Base-by-base conservation (phyloP, 2,888 invertebrate species). In the Hydrotaea diabolus region DNA sequence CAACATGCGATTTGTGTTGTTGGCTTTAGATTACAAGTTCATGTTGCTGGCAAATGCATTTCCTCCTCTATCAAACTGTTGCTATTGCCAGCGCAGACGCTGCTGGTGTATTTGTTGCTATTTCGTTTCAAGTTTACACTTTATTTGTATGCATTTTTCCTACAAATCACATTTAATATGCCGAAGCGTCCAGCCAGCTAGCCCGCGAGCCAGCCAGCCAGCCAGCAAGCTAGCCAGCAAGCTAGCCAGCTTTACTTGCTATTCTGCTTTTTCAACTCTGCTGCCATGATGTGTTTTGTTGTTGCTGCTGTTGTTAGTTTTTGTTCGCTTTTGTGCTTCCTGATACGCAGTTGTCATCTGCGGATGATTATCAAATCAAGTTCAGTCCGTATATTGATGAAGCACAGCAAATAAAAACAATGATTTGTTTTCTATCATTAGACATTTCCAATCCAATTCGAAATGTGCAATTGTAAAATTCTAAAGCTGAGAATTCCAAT, bases 291-390 rank as follows among this genome's bases (percentile, higher is more conserved):
- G n/a, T n/a, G n/a, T 36, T 36, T n/a, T 17, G 3, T 1, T 1
- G 5, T 4, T 21, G 9, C 17, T 53, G 53, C 1, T 21, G 11
- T 9, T 57, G 57, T 9, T 23, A n/a, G 57, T 9, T 7, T 4
- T 13, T 11, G 15, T 23, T 39, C 23, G 43, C 46, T 46, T 39
- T 69, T 23, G 15, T 59, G 85, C 82, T 85, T 85, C 85, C 85
- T 85, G 85, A 82, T 85, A 85, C 85, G 85, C 85, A 82, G 85
- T 85, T 85, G 85, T 85, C 85, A 80, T 85, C 85, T 85, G 82
- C 73, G 82, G 82, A 85, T 82, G 85, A 85, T 85, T 85, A 85
- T 82, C 62, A 31, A 62, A 62, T 62, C 84, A 84, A 85, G 85
- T 85, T 85, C 82, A 85, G 46, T 71, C 49, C 49, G n/a, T n/a